Percentiles rank a stretch among this genome's conserved stretches.
These are phyloP conservation scores for Drosophila prosaltans DNA, from an alignment of 1,140 invertebrate genomes.

Conservation along the genomic window DNA sequence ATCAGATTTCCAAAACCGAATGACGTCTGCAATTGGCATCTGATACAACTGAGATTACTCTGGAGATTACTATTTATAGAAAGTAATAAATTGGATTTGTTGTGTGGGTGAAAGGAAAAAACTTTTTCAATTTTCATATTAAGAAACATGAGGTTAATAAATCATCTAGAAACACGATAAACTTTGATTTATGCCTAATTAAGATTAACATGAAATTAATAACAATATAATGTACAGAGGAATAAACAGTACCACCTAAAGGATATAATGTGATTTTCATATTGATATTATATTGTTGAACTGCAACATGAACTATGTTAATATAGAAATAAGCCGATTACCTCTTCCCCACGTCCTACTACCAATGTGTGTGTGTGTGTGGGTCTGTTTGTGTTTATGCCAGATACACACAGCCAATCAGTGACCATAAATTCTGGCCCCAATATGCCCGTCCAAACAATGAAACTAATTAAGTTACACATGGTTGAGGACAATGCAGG, in stretches of 20 bases:
- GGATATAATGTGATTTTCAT: constrained; percentile 1
- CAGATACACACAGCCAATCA: constrained; percentile 8
- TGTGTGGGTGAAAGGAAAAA: not conserved
- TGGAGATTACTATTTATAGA: constrained; percentile 19
- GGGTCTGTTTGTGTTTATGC: not conserved
- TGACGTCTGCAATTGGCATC: constrained; percentile 14
- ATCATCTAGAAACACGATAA: not conserved
- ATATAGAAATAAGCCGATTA: constrained; percentile 21
- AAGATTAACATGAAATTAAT: constrained; percentile 17
- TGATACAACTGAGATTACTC: not conserved
- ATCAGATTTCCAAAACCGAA: constrained; percentile 2
- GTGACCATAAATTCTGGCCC: constrained; percentile 12
- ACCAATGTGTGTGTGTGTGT: not conserved
- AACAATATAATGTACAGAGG: not conserved
- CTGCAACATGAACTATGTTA: constrained; percentile 12
- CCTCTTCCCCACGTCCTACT: not conserved
- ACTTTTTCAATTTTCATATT: constrained; percentile 17
- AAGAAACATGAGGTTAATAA: constrained; percentile 4
- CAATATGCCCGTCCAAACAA: constrained; percentile 18
- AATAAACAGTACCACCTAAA: not conserved
- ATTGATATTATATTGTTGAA: not conserved
- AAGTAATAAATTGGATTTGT: constrained; percentile 5
- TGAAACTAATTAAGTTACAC: constrained; percentile 25
- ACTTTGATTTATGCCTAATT: constrained; percentile 18
- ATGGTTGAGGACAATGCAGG: constrained; percentile 16